Evolutionary conservation across 2,888 invertebrate genomes (phyloP).

Genomic region (Caenorhabditis japonica): DNA sequence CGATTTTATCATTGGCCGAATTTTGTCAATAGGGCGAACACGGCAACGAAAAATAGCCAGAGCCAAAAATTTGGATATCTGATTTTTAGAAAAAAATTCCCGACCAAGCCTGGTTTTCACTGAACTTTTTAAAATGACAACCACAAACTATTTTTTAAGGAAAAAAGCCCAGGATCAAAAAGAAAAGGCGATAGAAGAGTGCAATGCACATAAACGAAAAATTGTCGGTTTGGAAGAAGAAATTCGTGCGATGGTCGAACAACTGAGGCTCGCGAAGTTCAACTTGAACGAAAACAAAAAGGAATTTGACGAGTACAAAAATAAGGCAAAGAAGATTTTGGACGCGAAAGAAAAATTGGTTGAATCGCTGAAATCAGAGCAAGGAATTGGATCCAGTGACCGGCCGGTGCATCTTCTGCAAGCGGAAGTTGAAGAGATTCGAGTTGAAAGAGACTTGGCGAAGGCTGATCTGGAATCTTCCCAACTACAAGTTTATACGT

Average conservation of each 20-base stretch:
- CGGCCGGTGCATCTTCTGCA: conserved; percentile 55
- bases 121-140: no score
- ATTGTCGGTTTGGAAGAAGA: conserved; percentile 60
- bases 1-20: no score
- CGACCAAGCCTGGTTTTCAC: no score
- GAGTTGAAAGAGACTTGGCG: conserved; percentile 80
- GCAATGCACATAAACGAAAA: conserved; percentile 50
- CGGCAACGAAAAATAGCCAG: no score
- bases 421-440: conserved; percentile 82
- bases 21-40: no score
- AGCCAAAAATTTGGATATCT: no score
- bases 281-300: conserved; percentile 78
- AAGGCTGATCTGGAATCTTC: conserved; percentile 81
- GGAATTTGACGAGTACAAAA: conserved; percentile 85
- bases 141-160: no score
- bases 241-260: conserved; percentile 63
- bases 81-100: no score
- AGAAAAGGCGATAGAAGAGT: conserved; percentile 57
- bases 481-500: conserved; percentile 75
- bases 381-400: conserved; percentile 55
- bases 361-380: conserved; percentile 79
- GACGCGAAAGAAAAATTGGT: conserved; percentile 85
- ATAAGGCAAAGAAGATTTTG: conserved; percentile 85
- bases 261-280: conserved; percentile 75
- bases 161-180: conserved; percentile 58